A percentile compares a stretch with the other conserved stretches of the same genome.
Conservation (phyloP, 2,888 invertebrate genomes). For the Clunio marinus region DNA sequence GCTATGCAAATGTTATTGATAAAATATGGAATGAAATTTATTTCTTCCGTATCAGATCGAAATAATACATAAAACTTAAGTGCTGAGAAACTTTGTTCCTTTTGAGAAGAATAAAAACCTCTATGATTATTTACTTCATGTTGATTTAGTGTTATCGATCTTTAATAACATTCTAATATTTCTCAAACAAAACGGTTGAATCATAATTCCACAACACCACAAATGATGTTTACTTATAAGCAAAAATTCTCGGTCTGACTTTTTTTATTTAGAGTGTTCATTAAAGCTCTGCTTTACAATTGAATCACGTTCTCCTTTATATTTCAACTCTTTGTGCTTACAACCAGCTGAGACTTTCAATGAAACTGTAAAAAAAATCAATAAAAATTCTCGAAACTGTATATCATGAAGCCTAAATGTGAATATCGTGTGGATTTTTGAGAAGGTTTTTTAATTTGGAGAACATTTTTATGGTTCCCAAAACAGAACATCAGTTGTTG, state of each 20-base stretch:
- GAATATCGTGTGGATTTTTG: too few species aligned
- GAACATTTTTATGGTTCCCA: too few species aligned
- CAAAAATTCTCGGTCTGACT: too few species aligned
- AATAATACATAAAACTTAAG: neutral
- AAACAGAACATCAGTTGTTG: too few species aligned
- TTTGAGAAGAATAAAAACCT: neutral
- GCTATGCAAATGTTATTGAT: neutral
- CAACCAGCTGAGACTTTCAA: too few species aligned
- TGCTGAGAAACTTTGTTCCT: neutral
- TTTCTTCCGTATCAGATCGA: neutral
- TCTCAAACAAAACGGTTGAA: neutral
- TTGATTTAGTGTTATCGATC: too few species aligned
- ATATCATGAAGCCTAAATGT: too few species aligned
- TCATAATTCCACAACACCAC: neutral
- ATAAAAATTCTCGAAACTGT: too few species aligned
- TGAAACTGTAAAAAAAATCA: too few species aligned
- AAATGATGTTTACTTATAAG: neutral
- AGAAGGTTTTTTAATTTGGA: neutral
- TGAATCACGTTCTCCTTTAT: slow-evolving; percentile 8
- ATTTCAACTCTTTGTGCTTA: neutral
- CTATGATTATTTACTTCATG: too few species aligned
- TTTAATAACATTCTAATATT: too few species aligned
- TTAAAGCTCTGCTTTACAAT: neutral
- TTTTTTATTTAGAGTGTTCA: neutral
- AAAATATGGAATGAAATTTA: too few species aligned